phyloP scores from a whole-genome alignment of 2,113 vertebrate genomes.

The Setophaga kirtlandii region DNA sequence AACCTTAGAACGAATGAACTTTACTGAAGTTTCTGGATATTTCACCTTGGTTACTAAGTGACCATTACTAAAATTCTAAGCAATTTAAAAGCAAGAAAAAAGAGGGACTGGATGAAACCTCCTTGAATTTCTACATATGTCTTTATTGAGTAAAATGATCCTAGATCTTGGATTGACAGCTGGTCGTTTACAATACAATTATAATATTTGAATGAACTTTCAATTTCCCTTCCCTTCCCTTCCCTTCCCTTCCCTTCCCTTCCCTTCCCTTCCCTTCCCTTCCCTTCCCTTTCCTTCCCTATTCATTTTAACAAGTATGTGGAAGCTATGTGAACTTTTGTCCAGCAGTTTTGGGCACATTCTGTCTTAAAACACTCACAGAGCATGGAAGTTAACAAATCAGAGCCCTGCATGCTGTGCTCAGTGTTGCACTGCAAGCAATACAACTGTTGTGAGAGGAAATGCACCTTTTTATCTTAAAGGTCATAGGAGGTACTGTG shows the following conservation, averaged over 20 bases:
- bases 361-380: background rate
- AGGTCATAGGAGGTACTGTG: background rate
- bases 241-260: background rate
- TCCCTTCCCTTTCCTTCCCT: background rate
- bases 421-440: background rate
- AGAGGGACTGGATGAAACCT: background rate
- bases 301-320: background rate
- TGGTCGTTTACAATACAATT: background rate
- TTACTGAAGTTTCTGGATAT: background rate
- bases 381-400: background rate
- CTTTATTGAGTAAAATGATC: background rate
- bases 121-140: background rate
- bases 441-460: background rate
- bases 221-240: background rate
- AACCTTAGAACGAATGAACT: background rate
- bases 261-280: too few species aligned
- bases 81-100: background rate
- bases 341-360: background rate
- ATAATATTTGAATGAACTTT: background rate
- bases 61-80: background rate
- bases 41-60: background rate
- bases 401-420: background rate
- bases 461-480: background rate
- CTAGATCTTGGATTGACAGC: background rate
- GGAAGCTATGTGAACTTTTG: background rate